Evolutionary conservation across 2,888 invertebrate species (phyloP).

Genomic region (Drosophila falleni): DNA sequence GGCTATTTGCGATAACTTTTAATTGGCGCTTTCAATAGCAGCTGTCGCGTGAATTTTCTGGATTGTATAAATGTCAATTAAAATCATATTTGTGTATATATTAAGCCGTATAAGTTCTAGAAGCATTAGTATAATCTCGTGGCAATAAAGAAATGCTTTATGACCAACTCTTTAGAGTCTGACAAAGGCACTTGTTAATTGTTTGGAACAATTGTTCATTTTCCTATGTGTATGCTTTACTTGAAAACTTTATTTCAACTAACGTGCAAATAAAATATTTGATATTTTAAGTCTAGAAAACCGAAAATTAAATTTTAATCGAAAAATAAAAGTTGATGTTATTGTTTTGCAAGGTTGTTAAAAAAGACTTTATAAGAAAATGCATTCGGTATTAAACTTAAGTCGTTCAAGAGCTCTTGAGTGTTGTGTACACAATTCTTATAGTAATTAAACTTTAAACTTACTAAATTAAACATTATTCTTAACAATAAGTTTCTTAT

Average conservation of each 20-base stretch:
- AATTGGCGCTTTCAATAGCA: constrained; percentile 17
- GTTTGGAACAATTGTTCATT: not conserved
- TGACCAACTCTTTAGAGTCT: constrained; percentile 36
- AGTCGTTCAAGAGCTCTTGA: not conserved
- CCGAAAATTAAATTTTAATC: not conserved
- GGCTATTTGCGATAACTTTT: constrained; percentile 13
- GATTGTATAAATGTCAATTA: constrained; percentile 73
- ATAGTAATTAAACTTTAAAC: not conserved
- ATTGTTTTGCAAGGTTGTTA: not conserved
- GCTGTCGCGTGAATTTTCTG: constrained; percentile 15
- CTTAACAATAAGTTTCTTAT: not conserved
- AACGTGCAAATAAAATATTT: not conserved
- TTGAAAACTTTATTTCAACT: not conserved
- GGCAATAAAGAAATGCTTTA: constrained; percentile 29
- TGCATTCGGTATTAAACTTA: not conserved
- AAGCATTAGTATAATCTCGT: constrained; percentile 26
- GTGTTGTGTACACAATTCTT: not conserved
- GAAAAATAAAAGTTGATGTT: not conserved
- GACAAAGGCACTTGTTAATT: constrained; percentile 29
- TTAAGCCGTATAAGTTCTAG: constrained; percentile 1
- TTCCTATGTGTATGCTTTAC: not conserved
- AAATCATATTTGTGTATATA: constrained; percentile 59
- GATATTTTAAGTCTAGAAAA: no score
- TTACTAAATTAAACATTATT: not conserved
- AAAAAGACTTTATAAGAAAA: not conserved